Evolutionary conservation across 2,888 invertebrate genomes (phyloP).

Genomic region (Phorcus lineatus): DNA sequence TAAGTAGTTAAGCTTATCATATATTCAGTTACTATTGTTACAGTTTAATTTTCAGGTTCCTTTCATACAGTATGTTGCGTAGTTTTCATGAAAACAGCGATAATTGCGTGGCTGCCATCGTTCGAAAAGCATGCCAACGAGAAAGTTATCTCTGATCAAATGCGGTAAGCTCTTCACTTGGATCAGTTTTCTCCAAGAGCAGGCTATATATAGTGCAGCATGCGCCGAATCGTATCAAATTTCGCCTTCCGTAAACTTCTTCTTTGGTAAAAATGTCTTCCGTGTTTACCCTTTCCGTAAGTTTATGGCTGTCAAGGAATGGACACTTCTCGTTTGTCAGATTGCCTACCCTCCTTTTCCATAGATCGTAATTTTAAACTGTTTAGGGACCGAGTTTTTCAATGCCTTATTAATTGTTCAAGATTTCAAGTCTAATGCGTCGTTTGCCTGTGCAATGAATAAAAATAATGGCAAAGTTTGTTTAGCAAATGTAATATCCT

Average conservation of each 20-base stretch:
- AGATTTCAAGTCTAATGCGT: too few relatives aligned
- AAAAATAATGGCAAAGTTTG: too few relatives aligned
- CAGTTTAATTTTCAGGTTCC: not conserved
- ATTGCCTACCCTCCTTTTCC: too few relatives aligned
- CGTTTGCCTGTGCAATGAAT: too few relatives aligned
- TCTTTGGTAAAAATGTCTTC: not conserved
- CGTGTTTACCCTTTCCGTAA: not conserved
- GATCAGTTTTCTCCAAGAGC: constrained; percentile 24
- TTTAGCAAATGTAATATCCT: too few relatives aligned
- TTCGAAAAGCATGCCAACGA: constrained; percentile 3
- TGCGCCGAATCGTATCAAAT: constrained; percentile 20
- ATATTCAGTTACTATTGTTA: not conserved
- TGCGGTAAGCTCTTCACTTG: constrained; percentile 25
- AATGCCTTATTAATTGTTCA: too few relatives aligned
- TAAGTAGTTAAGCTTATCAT: not conserved
- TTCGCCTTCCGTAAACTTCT: constrained; percentile 12
- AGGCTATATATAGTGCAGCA: constrained; percentile 27
- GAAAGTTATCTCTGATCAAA: constrained; percentile 25
- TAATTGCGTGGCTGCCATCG: not conserved
- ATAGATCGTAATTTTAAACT: too few relatives aligned
- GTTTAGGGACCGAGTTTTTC: too few relatives aligned
- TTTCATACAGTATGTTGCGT: not conserved
- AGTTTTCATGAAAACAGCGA: not conserved
- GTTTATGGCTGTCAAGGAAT: not conserved
- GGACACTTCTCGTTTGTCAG: too few relatives aligned